These are phyloP conservation scores for Branchinecta lynchi DNA, from an alignment of 1,140 invertebrate species.

Conservation along the genomic window DNA sequence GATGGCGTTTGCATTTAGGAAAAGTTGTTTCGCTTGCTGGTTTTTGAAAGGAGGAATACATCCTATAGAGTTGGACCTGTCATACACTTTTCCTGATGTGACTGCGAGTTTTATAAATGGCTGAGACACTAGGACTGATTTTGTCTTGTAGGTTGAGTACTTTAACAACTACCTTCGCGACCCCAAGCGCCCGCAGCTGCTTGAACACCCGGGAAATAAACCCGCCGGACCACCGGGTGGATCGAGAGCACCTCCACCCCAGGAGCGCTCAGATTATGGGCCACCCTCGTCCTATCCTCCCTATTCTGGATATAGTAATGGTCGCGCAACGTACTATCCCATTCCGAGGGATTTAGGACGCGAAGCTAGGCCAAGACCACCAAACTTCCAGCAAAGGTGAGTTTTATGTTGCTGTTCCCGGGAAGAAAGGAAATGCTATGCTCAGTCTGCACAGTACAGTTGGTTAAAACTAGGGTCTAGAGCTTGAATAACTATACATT, in stretches of 20 bases:
- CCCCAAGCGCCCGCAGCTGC: slow-evolving; percentile 80
- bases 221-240: slow-evolving; percentile 20
- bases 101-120: no score
- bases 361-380: background rate
- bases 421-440: background rate
- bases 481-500: no score
- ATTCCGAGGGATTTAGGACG: background rate
- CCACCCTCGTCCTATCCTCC: slow-evolving; percentile 3
- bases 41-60: no score
- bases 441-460: no score
- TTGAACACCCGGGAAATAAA: slow-evolving; percentile 61
- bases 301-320: slow-evolving; percentile 9
- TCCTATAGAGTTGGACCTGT: no score
- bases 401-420: no score
- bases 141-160: slow-evolving; percentile 51
- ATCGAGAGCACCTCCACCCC: slow-evolving; percentile 19
- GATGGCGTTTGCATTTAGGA: no score
- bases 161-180: slow-evolving; percentile 97
- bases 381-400: background rate
- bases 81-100: no score
- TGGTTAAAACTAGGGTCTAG: no score
- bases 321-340: background rate
- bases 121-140: no score
- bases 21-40: no score
- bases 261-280: slow-evolving; percentile 13